Base-by-base conservation (phyloP, 2,888 invertebrate genomes). In the Coleophora deauratella region DNA sequence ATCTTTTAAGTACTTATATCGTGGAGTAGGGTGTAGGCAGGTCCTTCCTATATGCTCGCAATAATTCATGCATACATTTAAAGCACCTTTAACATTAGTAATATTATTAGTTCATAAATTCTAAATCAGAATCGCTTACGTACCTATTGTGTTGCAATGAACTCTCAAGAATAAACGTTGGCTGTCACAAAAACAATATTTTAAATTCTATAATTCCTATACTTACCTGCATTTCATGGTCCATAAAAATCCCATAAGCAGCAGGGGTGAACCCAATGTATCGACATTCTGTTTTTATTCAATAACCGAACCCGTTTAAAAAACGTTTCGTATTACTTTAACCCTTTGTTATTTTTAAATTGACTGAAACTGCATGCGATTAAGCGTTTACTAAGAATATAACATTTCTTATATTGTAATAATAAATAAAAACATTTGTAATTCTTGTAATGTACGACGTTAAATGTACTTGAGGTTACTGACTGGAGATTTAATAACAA, bases 281-380 rank as follows among this genome's bases (percentile, higher is more conserved):
- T 68, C 62, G 59, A 63, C 63, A 64, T 68, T 67, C 63, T 70
- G 70, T 74, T 74, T 70, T 74, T 72, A 67, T 74, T 73, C 67
- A 73, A 73, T 72, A 70, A 70, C 62, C 64, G 55, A 59, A 59
- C 64, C 62, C 57, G 66, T 65, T 66, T 59, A 59, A 67, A 57
- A 56, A 54, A 61, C 54, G 63, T 60, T 56, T 75, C 67, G 53
- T 61, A 59, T 73, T 71, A 63, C 67, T 54, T 36, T 61, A 62
- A 67, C 59, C 67, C 64, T 70, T 74, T 73, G 72, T 72, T 75
- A 62, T 72, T 66, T 63, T 71, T 59, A 72, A 73, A 74, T 76
- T 66, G 72, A 67, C 64, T 68, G 67, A 61, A 70, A 58, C 66
- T 55, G 54, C 45, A 56, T 51, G 50, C 54, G 54, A 61, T 59